Conservation (phyloP, 2,888 invertebrate genomes). For the Hedychridium roseum region DNA sequence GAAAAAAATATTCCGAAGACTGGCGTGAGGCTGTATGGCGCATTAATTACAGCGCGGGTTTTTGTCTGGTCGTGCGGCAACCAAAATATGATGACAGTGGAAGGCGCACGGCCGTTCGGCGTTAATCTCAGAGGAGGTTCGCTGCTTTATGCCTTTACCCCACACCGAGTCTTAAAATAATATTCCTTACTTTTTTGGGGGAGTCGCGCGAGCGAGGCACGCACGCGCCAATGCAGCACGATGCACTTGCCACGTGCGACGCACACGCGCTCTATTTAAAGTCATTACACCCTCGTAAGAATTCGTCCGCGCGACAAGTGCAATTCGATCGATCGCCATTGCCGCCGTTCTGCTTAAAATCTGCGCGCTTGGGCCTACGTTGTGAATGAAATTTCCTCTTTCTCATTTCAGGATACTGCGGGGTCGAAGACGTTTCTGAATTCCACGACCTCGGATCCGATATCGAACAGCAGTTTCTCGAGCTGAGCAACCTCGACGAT, state of each 20-base stretch:
- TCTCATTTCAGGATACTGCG: conserved; percentile 48
- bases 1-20: too few species aligned
- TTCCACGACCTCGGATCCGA: conserved; percentile 58
- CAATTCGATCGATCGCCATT: too few species aligned
- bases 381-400: too few species aligned
- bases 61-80: conserved; percentile 11
- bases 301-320: too few species aligned
- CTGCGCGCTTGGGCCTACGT: too few species aligned
- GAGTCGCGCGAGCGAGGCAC: conserved; percentile 26
- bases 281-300: too few species aligned
- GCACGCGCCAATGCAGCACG: conserved; percentile 48
- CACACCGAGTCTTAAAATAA: conserved; percentile 63
- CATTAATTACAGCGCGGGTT: too few species aligned
- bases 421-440: conserved; percentile 51
- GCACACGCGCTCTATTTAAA: conserved; percentile 52
- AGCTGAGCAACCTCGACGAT: conserved; percentile 56
- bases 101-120: conserved; percentile 19
- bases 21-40: too few species aligned
- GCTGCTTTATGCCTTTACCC: conserved; percentile 54
- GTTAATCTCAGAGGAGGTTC: conserved; percentile 63
- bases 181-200: conserved; percentile 54
- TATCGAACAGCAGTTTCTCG: conserved; percentile 60
- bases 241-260: conserved; percentile 53
- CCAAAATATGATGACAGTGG: conserved; percentile 39
- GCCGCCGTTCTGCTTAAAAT: too few species aligned